A percentile compares a stretch with the other conserved stretches of the same genome.
These are phyloP conservation scores for Vireo griseus DNA, from an alignment of 2,797 vertebrate genomes.

Conservation along the genomic window DNA sequence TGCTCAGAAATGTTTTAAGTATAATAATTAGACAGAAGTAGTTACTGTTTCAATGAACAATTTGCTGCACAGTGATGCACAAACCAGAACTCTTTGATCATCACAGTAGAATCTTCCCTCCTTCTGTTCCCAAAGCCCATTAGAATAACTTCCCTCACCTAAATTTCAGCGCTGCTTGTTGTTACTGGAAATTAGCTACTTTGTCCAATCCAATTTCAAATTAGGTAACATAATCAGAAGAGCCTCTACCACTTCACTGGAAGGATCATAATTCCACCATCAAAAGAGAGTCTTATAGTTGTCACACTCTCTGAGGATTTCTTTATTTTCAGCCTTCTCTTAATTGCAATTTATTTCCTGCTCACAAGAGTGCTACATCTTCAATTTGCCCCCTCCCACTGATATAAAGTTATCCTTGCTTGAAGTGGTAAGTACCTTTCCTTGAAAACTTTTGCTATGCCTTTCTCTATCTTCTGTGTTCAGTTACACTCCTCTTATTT, in stretches of 20 bases:
- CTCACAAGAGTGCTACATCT: not conserved
- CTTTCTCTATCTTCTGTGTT: not conserved
- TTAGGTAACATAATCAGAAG: slow-evolving; percentile 19
- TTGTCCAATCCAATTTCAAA: slow-evolving; percentile 1
- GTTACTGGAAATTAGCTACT: slow-evolving; percentile 20
- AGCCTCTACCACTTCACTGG: not conserved
- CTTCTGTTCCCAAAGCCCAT: slow-evolving; percentile 19
- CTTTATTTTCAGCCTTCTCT: not conserved
- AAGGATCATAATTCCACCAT: not conserved
- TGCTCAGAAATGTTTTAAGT: not conserved
- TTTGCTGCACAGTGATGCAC: not conserved
- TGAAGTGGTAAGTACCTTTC: not conserved
- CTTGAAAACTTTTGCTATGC: not conserved
- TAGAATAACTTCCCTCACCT: slow-evolving; percentile 12
- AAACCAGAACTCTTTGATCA: slow-evolving; percentile 33
- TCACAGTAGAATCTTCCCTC: not conserved
- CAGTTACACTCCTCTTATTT: not conserved
- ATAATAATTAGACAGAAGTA: slow-evolving; percentile 1
- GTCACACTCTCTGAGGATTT: not conserved
- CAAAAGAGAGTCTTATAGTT: not conserved
- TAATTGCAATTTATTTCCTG: not conserved
- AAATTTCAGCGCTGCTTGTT: slow-evolving; percentile 10
- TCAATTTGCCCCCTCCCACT: not conserved
- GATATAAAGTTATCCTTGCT: not conserved
- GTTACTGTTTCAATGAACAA: slow-evolving; percentile 33